A percentile compares a stretch with the other conserved stretches of the same genome.
Conservation (phyloP, 1,140 invertebrate species). For the Zaprionus vittiger region DNA sequence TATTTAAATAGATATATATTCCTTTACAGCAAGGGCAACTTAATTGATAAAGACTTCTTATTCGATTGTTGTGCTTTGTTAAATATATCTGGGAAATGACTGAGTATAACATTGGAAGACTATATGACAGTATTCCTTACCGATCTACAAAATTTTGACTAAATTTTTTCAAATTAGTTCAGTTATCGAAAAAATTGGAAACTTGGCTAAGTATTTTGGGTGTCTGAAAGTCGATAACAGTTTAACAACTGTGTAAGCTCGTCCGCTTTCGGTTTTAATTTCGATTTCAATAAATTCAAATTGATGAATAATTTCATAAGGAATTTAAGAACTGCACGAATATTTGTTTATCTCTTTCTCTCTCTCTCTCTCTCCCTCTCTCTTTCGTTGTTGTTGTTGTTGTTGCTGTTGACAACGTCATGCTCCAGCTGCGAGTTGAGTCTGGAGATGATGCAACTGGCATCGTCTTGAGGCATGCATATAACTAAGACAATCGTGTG, state of each 20-base stretch:
- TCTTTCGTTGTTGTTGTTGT: not conserved
- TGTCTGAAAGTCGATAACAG: not conserved
- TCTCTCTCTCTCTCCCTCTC: not conserved
- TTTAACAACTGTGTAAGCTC: conserved; percentile 49
- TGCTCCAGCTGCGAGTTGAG: conserved; percentile 37
- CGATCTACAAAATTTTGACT: not conserved
- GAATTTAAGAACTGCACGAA: conserved; percentile 24
- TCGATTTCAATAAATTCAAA: conserved; percentile 51
- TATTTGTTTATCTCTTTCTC: conserved; percentile 11
- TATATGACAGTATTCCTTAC: not conserved
- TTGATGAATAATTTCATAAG: conserved; percentile 41
- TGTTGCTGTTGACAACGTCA: conserved; percentile 38
- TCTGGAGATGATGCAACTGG: conserved; percentile 41
- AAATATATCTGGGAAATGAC: not conserved
- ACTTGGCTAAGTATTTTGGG: too few relatives aligned
- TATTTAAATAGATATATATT: not conserved
- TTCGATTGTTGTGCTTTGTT: not conserved
- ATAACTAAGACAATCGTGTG: not conserved
- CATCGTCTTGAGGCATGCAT: not conserved
- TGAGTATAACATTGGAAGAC: not conserved
- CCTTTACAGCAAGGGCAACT: not conserved
- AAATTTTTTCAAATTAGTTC: not conserved
- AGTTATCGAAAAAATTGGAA: not conserved
- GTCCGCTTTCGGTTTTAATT: not conserved
- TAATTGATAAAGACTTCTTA: not conserved